Percentiles rank a stretch among this genome's conserved stretches.
These are phyloP conservation scores for Oscheius onirici DNA, from an alignment of 2,888 invertebrate genomes.

Conservation along the genomic window DNA sequence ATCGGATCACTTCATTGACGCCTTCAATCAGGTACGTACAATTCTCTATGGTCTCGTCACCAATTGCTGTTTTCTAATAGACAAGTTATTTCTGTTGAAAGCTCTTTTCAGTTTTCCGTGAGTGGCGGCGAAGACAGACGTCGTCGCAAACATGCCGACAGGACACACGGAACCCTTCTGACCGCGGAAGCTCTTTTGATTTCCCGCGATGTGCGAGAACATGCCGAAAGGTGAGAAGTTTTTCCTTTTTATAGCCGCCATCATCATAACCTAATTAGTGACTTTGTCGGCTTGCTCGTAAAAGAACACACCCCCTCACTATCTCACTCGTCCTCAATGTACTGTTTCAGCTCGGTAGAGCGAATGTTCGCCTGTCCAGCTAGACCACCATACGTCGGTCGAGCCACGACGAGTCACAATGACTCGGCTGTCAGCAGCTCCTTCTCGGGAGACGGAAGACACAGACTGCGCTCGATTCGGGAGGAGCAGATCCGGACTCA, in stretches of 20 bases:
- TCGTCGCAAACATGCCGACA: neutral
- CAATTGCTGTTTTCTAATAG: neutral
- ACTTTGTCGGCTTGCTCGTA: slow-evolving; percentile 1
- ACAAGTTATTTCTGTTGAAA: neutral
- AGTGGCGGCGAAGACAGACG: slow-evolving; percentile 6
- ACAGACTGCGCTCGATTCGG: slow-evolving; percentile 39
- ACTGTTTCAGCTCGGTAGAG: slow-evolving; percentile 54
- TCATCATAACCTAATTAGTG: slow-evolving; percentile 2
- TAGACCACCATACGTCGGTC: slow-evolving; percentile 63
- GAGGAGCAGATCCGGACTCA: slow-evolving; percentile 55
- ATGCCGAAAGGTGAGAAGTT: slow-evolving; percentile 19
- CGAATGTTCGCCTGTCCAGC: slow-evolving; percentile 53
- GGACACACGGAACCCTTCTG: slow-evolving; percentile 36
- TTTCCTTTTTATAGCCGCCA: slow-evolving; percentile 4
- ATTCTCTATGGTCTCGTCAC: too few species aligned
- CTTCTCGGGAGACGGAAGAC: slow-evolving; percentile 58
- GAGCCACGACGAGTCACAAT: slow-evolving; percentile 64
- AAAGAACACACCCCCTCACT: too few species aligned
- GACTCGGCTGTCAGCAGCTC: slow-evolving; percentile 66
- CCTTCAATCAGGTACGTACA: slow-evolving; percentile 61
- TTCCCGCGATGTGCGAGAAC: slow-evolving; percentile 57
- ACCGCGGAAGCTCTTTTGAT: slow-evolving; percentile 56
- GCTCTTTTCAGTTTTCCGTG: neutral
- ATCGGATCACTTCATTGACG: slow-evolving; percentile 65
- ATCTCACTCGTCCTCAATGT: too few species aligned